A percentile compares a stretch with the other conserved stretches of the same genome.
Evolutionary conservation across 2,113 vertebrate genomes (phyloP).

Genomic region (Gallinago jamesoni): DNA sequence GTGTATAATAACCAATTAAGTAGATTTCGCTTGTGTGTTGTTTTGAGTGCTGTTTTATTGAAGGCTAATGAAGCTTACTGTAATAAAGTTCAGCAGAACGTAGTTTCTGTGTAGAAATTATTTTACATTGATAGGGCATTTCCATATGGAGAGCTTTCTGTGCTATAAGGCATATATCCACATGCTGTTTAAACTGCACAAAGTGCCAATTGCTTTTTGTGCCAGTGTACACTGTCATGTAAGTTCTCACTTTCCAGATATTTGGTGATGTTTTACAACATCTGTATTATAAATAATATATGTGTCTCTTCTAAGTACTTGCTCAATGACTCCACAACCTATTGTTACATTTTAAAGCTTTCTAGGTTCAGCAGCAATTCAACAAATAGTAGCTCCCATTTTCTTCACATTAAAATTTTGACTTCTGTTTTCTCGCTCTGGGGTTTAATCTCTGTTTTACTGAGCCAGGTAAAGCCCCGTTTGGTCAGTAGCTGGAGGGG

Average conservation of each 20-base stretch:
- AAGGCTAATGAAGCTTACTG: neutral
- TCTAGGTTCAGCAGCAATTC: neutral
- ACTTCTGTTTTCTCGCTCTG: neutral
- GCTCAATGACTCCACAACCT: fast-evolving
- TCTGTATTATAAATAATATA: neutral
- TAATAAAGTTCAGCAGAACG: neutral
- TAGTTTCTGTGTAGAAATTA: neutral
- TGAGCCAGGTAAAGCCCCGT: neutral
- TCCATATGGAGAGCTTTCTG: neutral
- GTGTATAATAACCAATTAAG: neutral
- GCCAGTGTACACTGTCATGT: neutral
- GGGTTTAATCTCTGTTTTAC: neutral
- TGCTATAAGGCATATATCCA: neutral
- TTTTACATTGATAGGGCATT: neutral
- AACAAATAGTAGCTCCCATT: neutral
- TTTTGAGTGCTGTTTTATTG: neutral
- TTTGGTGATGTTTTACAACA: neutral
- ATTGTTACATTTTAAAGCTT: neutral
- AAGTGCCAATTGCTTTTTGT: neutral
- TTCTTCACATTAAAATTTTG: neutral
- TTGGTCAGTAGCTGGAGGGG: neutral
- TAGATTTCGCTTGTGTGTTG: neutral
- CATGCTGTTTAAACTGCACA: neutral
- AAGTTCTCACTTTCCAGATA: neutral
- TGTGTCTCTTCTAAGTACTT: neutral